phyloP scores from a whole-genome alignment of 2,888 invertebrate species.

The Ceraclea dissimilis region DNA sequence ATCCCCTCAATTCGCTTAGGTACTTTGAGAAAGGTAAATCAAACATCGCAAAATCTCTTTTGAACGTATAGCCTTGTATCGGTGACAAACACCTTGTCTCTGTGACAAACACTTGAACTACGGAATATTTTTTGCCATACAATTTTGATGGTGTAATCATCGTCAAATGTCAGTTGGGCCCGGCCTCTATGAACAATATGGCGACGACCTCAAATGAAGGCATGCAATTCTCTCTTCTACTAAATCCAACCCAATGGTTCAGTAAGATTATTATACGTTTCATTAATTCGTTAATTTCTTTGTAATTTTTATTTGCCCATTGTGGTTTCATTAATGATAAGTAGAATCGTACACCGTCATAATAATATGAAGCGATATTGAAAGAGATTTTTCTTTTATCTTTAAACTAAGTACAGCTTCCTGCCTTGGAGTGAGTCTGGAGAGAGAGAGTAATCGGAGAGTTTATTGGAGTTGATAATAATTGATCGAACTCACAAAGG shows the following conservation, averaged over 20 bases:
- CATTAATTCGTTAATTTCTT: not conserved
- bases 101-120: no score
- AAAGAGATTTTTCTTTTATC: not conserved
- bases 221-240: no score
- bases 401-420: not conserved
- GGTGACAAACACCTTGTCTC: no score
- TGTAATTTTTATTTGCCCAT: not conserved
- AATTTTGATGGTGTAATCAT: no score
- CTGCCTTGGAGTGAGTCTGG: conserved; percentile 7
- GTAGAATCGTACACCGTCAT: not conserved
- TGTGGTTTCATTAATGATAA: not conserved
- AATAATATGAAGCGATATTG: not conserved
- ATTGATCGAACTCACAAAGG: conserved; percentile 24
- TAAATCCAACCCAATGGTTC: not conserved
- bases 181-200: no score
- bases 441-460: conserved; percentile 16
- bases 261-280: not conserved
- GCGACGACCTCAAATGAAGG: no score
- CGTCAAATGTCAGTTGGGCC: no score
- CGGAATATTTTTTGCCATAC: no score
- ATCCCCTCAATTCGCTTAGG: no score
- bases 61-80: no score
- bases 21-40: no score
- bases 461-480: conserved; percentile 24
- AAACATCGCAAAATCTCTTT: no score